Conservation (phyloP, 2,797 vertebrate genomes). For the Sebastes cheni region DNA sequence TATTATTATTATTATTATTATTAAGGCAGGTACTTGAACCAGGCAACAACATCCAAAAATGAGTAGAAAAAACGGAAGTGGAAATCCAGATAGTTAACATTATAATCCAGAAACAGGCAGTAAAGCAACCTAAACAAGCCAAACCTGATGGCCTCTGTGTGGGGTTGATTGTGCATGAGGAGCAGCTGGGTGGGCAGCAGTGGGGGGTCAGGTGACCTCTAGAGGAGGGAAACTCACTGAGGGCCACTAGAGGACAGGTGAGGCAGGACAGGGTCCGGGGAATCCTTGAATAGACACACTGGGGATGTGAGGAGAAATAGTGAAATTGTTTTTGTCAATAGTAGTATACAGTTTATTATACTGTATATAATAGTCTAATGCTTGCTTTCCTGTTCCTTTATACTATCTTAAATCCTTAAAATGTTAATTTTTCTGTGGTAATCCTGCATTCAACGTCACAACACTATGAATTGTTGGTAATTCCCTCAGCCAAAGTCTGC, state of each 20-base stretch:
- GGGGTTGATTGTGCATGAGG: background rate
- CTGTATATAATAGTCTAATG: too few species aligned
- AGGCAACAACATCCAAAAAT: too few species aligned
- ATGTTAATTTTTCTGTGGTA: too few species aligned
- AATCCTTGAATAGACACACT: background rate
- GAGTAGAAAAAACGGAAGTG: background rate
- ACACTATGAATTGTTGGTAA: too few species aligned
- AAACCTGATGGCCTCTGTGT: background rate
- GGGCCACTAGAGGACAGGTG: background rate
- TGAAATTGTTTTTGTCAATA: too few species aligned
- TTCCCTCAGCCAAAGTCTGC: too few species aligned
- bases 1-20: too few species aligned
- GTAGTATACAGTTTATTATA: too few species aligned
- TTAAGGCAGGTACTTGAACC: too few species aligned
- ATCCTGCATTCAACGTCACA: too few species aligned
- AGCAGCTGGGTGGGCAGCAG: background rate
- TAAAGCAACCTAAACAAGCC: background rate
- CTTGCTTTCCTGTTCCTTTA: too few species aligned
- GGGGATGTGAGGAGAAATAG: background rate
- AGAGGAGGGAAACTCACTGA: background rate
- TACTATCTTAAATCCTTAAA: too few species aligned
- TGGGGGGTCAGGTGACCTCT: background rate
- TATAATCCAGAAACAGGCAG: background rate
- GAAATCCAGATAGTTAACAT: background rate
- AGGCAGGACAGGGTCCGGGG: background rate